Evolutionary conservation across 2,113 vertebrate genomes (phyloP), one percentile per base, ranked within the genome.

Genomic region (Podilymbus podiceps): DNA sequence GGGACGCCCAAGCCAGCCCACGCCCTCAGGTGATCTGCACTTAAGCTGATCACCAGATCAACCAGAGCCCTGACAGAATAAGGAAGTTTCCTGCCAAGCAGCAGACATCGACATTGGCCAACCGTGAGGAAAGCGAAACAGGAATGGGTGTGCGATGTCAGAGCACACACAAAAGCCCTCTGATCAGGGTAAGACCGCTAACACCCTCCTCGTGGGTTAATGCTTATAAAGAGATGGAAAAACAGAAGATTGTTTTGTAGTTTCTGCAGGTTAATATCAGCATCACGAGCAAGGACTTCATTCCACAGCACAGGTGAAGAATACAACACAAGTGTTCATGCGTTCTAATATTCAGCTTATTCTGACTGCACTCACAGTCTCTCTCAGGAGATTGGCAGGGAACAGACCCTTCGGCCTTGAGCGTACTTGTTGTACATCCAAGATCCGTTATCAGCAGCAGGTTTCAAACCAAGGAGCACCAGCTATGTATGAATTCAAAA

Each of bases 181-280:
- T 5, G 15, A 11, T 23, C 17, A 11, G 25, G 58, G 8, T 22
- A 60, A 28, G 35, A 22, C 9, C 10, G 38, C 49, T 27, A 44
- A n/a, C 28, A 17, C 18, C 59, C 87, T 94, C 88, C 73, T 64
- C 24, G 15, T 27, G 55, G 53, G 81, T 94, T 97, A 97, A 89
- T 24, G 22, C 8, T 93, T 79, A 63, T 6, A 69, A 35, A 52
- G 85, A 88, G 50, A 87, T 12, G 93, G 31, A 95, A 44, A 96
- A 79, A 62, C 42, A 79, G 80, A 11, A 75, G 84, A 17, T 79
- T 72, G 47, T 79, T 75, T 25, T 28, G 55, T 35, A 50, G 71
- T 50, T 72, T 44, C 78, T 50, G 77, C 18, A 33, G 53, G 72
- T 82, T 83, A 78, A 46, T 5, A 58, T 95, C 96, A 97, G 87